These are phyloP conservation scores for Cephus nigrinus DNA, from an alignment of 2,888 invertebrate species.

Conservation along the genomic window DNA sequence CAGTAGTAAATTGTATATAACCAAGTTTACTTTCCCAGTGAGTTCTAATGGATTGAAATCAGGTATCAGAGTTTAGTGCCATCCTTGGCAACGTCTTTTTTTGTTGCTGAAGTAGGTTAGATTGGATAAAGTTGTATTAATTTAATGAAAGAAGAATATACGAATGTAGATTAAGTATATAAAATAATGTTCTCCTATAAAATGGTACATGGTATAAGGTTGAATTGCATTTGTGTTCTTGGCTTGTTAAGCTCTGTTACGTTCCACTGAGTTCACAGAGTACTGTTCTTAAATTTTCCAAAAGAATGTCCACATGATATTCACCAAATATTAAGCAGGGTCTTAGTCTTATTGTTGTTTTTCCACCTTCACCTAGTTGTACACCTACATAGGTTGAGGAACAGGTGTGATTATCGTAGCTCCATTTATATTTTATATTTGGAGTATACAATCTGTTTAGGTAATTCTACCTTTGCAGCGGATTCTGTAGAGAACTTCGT, in stretches of 20 bases:
- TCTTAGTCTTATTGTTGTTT: constrained; percentile 81
- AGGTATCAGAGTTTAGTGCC: neutral
- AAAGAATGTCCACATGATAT: constrained; percentile 88
- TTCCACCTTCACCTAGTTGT: constrained; percentile 88
- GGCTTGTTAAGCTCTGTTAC: neutral
- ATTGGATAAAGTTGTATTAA: neutral
- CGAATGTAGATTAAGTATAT: constrained; percentile 1
- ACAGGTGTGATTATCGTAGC: neutral
- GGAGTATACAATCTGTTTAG: constrained; percentile 32
- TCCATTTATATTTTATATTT: neutral
- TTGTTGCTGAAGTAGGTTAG: neutral
- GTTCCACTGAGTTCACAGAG: constrained; percentile 67
- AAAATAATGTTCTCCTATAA: neutral
- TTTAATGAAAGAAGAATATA: neutral
- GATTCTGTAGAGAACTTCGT: constrained; percentile 76
- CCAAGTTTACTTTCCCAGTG: neutral
- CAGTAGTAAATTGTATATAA: neutral
- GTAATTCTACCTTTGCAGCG: constrained; percentile 74
- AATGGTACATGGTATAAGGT: neutral
- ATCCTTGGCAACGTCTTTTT: neutral
- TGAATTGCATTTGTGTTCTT: neutral
- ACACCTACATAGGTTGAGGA: constrained; percentile 72
- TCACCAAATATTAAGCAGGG: constrained; percentile 89
- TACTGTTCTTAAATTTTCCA: constrained; percentile 81
- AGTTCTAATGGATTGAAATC: neutral